These are phyloP conservation scores for Ligdia adustata DNA, from an alignment of 2,888 invertebrate genomes.

Conservation along the genomic window DNA sequence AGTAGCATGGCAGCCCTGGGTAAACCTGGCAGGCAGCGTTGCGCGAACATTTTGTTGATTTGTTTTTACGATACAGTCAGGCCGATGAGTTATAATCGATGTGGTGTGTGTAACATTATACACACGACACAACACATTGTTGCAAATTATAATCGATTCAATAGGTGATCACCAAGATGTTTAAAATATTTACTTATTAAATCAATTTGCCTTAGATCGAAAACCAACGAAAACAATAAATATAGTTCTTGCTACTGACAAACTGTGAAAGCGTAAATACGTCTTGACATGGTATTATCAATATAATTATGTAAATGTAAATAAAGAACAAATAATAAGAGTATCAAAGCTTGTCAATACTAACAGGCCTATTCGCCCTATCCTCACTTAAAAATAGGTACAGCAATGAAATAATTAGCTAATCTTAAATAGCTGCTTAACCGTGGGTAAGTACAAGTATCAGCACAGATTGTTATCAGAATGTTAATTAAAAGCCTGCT, in stretches of 20 bases:
- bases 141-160: constrained; percentile 26
- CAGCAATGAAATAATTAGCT: no score
- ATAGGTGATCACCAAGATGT: background rate
- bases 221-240: no score
- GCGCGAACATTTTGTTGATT: constrained; percentile 27
- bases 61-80: constrained; percentile 32
- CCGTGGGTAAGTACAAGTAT: background rate
- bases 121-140: constrained; percentile 19
- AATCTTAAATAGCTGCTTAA: no score
- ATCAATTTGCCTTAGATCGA: no score
- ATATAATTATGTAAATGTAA: background rate
- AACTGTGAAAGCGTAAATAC: no score
- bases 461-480: constrained; percentile 5
- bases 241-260: no score
- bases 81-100: constrained; percentile 37
- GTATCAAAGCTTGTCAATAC: no score
- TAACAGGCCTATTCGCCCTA: no score
- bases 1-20: background rate
- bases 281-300: no score
- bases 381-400: no score
- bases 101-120: constrained; percentile 30
- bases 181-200: no score
- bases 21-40: constrained; percentile 1
- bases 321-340: background rate
- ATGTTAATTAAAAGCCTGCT: constrained; percentile 9